These are phyloP conservation scores for Romanogobio albipinnatus DNA, from an alignment of 2,113 vertebrate genomes.

Conservation along the genomic window DNA sequence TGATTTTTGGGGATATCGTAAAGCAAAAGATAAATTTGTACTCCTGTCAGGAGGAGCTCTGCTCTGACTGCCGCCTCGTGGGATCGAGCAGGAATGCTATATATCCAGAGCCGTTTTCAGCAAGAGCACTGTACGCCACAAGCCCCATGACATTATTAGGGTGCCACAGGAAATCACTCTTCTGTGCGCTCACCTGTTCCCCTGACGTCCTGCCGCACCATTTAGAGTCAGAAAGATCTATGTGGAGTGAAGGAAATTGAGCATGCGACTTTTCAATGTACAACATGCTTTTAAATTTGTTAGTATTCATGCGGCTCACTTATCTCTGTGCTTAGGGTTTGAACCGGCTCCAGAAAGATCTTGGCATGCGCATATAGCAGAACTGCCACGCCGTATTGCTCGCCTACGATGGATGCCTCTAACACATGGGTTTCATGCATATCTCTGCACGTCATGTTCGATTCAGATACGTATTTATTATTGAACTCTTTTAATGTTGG, in stretches of 20 bases:
- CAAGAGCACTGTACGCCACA: slow-evolving; percentile 63
- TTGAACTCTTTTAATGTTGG: slow-evolving; percentile 23
- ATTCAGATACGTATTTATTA: slow-evolving; percentile 17
- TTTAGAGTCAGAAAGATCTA: slow-evolving; percentile 75
- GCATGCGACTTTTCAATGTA: slow-evolving; percentile 64
- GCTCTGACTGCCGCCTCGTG: slow-evolving; percentile 65
- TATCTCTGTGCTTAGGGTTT: slow-evolving; percentile 46
- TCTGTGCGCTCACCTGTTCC: slow-evolving; percentile 70
- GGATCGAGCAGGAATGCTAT: slow-evolving; percentile 73
- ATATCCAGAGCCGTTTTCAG: slow-evolving; percentile 71
- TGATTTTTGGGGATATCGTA: slow-evolving; percentile 75
- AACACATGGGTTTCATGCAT: slow-evolving; percentile 45
- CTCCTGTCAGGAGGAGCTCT: slow-evolving; percentile 70
- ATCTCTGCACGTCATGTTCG: slow-evolving; percentile 47
- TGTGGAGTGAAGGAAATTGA: slow-evolving; percentile 70
- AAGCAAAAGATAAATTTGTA: slow-evolving; percentile 79
- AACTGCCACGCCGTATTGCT: slow-evolving; percentile 56
- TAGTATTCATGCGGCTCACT: slow-evolving; percentile 64
- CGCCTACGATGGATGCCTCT: slow-evolving; percentile 44
- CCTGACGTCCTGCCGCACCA: slow-evolving; percentile 66
- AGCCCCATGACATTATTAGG: slow-evolving; percentile 74
- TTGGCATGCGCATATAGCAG: slow-evolving; percentile 61
- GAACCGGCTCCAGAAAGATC: slow-evolving; percentile 62
- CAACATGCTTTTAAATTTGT: slow-evolving; percentile 60
- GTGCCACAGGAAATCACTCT: slow-evolving; percentile 69